Conservation (phyloP, 2,888 invertebrate genomes). For the Lingula anatina region DNA sequence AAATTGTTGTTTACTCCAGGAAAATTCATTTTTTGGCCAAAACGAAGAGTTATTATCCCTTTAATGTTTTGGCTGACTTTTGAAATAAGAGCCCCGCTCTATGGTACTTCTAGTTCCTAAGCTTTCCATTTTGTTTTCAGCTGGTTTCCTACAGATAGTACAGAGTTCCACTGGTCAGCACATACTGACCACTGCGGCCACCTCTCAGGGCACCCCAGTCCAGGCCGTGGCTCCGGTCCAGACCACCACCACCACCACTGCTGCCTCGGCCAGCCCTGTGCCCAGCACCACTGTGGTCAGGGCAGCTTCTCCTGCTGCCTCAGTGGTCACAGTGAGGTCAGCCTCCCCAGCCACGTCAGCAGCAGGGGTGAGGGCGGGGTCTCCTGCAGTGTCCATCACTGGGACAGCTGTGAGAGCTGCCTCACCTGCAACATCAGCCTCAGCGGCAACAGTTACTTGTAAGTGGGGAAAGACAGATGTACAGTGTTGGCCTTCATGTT, state of each 20-base stretch:
- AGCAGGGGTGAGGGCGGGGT: background rate
- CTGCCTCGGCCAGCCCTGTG: background rate
- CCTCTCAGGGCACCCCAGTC: slow-evolving; percentile 8
- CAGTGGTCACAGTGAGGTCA: background rate
- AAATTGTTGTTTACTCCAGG: no score
- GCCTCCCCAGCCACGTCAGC: background rate
- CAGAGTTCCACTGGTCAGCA: slow-evolving; percentile 69
- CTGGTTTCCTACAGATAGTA: slow-evolving; percentile 62
- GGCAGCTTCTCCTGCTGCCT: background rate
- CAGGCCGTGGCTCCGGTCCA: slow-evolving; percentile 12
- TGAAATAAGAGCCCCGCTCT: no score
- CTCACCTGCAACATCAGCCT: background rate
- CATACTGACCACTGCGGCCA: slow-evolving; percentile 37
- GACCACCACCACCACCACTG: background rate
- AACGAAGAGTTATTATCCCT: no score
- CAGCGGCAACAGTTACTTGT: no score
- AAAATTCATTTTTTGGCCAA: no score
- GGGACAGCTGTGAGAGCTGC: background rate
- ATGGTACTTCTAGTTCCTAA: no score
- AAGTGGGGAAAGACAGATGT: no score
- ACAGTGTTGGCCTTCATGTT: no score
- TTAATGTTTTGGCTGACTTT: no score
- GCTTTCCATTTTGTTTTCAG: no score
- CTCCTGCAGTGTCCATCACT: background rate
- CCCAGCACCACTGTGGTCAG: no score